Base-by-base conservation (phyloP, 1,140 invertebrate species). In the Drosophila fuyamai region DNA sequence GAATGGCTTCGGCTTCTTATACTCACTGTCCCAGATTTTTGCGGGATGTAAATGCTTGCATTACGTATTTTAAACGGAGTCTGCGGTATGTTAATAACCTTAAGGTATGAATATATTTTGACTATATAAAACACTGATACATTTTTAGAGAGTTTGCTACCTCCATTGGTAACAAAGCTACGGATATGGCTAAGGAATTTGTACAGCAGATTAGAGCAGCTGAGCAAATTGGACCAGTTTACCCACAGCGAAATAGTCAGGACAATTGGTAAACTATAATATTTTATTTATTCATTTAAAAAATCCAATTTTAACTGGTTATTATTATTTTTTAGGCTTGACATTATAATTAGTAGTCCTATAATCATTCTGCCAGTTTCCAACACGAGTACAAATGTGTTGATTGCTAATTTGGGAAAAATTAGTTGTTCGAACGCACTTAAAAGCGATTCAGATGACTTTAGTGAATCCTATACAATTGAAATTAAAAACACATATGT, bases 1-100 rank as follows among this genome's bases (percentile, higher is more conserved):
- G 96, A 62, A 96, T 99, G 94, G 98, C 97, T 0, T 98, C 97
- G 40, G 96, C 99, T 38, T 98, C 96, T 94, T 99, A 99, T 92
- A 97, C 97, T 1, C 98, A 99, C 93, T 98, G 96, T 32, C 96
- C 97, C 0, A 94, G 96, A 61, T 95, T 98, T 82, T 94, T 99
- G 13, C 94, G 95, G n/a, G 98, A 99, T 92, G 93, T 99, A 27
- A 95, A 95, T 73, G 96, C 96, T 1, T 98, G 97, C 92, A 95
- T 96, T 13, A 95, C 95, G 9, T 94, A 95, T 93, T 95, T 95
- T 90, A 95, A 95, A 81, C 94, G 95, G 81, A 95, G 95, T 92
- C 91, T 95, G 36, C 93, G 82, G 92, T 92, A 67, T 71, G 90
- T 18, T 16, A 5, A 6, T 12, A 10, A 10, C 9, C 5, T 2